Percentiles rank a stretch among this genome's conserved stretches.
These are phyloP conservation scores for Drosophila paucipuncta DNA, from an alignment of 2,888 invertebrate species.

Conservation along the genomic window DNA sequence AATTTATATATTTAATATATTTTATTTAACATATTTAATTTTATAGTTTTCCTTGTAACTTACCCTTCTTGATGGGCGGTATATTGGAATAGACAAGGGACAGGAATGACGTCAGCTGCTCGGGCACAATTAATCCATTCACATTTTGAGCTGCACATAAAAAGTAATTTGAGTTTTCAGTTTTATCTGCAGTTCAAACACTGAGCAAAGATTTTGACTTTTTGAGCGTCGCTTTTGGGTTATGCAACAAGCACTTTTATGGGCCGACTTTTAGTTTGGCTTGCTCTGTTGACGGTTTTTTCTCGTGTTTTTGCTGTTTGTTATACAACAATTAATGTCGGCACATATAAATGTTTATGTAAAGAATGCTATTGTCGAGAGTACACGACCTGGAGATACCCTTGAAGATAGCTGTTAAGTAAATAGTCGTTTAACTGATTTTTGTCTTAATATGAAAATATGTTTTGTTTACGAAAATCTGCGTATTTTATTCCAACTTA, in stretches of 20 bases:
- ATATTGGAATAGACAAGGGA: slow-evolving; percentile 94
- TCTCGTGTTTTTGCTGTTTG: slow-evolving; percentile 3
- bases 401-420: background rate
- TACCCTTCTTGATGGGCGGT: slow-evolving; percentile 94
- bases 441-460: background rate
- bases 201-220: slow-evolving; percentile 1
- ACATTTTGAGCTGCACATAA: slow-evolving; percentile 66
- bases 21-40: background rate
- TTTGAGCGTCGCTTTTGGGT: slow-evolving; percentile 18
- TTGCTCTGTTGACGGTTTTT: slow-evolving; percentile 7
- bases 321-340: slow-evolving; percentile 27
- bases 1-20: background rate
- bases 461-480: background rate
- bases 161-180: slow-evolving; percentile 8
- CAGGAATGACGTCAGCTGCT: slow-evolving; percentile 91
- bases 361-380: background rate
- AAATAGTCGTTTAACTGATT: background rate
- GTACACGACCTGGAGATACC: background rate
- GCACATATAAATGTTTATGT: background rate
- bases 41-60: background rate
- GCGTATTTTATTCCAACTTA: fast-evolving
- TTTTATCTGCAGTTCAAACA: slow-evolving; percentile 4
- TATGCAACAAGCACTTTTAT: slow-evolving; percentile 33
- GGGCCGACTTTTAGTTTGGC: slow-evolving; percentile 18
- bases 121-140: slow-evolving; percentile 90